These are phyloP conservation scores for Hymenopus coronatus DNA, from an alignment of 2,888 invertebrate genomes.

Conservation along the genomic window DNA sequence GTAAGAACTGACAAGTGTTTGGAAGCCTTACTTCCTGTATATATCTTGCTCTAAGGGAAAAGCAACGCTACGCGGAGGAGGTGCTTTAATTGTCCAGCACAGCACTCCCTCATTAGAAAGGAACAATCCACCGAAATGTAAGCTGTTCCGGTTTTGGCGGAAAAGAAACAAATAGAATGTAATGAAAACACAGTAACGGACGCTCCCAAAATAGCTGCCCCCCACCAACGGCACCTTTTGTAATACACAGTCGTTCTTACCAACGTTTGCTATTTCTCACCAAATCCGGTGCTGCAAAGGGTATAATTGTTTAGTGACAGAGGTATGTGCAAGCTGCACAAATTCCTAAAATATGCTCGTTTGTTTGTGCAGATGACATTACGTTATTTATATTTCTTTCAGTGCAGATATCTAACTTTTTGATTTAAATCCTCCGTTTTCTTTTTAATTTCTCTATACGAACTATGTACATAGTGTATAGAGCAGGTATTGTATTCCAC, in stretches of 20 bases:
- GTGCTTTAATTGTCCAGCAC: neutral
- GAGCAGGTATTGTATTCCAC: too few relatives aligned
- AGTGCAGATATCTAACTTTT: too few relatives aligned
- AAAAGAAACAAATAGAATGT: neutral
- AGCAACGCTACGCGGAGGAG: too few relatives aligned
- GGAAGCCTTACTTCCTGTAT: neutral
- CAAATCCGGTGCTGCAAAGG: neutral
- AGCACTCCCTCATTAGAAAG: neutral
- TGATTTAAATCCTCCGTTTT: too few relatives aligned
- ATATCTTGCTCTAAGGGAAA: neutral
- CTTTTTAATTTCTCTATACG: too few relatives aligned
- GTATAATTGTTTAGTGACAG: too few relatives aligned
- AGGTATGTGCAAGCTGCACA: too few relatives aligned
- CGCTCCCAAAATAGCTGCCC: neutral
- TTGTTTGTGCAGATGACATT: too few relatives aligned
- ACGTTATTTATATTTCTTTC: too few relatives aligned
- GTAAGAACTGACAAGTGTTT: neutral
- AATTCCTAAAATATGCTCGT: too few relatives aligned
- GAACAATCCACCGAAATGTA: neutral
- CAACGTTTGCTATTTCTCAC: neutral
- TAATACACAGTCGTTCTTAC: neutral
- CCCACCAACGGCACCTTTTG: neutral
- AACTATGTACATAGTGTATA: too few relatives aligned
- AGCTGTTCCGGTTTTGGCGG: neutral
- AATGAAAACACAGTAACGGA: neutral